Base-by-base conservation (phyloP, 2,113 vertebrate genomes). In the Eulemur macaco region DNA sequence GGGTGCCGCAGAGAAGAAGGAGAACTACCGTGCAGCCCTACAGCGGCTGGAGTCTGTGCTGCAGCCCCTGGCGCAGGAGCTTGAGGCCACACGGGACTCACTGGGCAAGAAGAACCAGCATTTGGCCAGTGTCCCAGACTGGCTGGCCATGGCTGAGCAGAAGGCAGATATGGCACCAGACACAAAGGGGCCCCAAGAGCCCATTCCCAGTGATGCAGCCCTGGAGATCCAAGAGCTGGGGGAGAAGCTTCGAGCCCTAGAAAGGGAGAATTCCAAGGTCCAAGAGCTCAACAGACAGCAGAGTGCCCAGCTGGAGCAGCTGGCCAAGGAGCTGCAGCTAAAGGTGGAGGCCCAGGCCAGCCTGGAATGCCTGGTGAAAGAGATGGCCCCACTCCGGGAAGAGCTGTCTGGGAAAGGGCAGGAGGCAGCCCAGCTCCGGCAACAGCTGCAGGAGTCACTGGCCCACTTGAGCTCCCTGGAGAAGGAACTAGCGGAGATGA, bases 391-490 rank as follows among this genome's bases (percentile, higher is more conserved):
- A 0, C 98, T 99, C 95, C 98, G 98, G 95, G 98, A 99, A 29
- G 98, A 98, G 3, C 96, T 99, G 42, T 98, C 98, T 3, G 71
- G 97, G 83, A 99, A 99, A 98, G 99, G 98, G 91, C 98, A 99
- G 93, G 99, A 99, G 96, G 90, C 98, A 1, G 97, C 98, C 86
- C 99, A 99, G 97, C 98, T 99, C 42, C 98, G 98, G 88, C 98
- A 95, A 52, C 99, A 99, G 98, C 98, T 99, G 54, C 99, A 98
- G 90, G 98, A 98, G 89, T 97, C 98, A 0, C 98, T 99, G 78
- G 98, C 97, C 27, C 99, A 97, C 25, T 76, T 99, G 87, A 98
- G 99, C 86, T 97, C 98, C 34, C 94, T 99, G 95, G 98, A 99
- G 80, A 98, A 99, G 92, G 97, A 90, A 96, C 98, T 98, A 97